Conservation (phyloP, 2,113 vertebrate species). For the Equus quagga region DNA sequence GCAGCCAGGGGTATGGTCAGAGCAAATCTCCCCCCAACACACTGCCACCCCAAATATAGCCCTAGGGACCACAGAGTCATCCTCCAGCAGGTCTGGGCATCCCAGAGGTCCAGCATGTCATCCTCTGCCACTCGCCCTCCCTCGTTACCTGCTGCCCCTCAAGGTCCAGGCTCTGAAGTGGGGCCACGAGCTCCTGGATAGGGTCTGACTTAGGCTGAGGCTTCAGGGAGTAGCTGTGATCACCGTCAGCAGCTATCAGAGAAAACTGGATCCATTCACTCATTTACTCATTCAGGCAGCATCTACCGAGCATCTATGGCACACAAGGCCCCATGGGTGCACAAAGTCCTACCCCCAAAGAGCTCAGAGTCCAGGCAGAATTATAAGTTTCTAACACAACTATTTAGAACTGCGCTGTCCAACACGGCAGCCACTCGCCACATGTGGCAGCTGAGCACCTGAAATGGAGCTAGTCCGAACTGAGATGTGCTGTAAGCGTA, state of each 20-base stretch:
- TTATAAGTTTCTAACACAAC: not conserved
- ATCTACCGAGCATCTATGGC: not conserved
- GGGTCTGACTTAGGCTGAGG: not conserved
- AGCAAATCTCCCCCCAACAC: not conserved
- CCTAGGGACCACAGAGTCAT: not conserved
- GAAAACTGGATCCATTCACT: not conserved
- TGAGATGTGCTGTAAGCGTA: not conserved
- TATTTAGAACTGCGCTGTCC: not conserved
- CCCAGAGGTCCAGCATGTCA: not conserved
- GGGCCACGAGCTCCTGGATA: not conserved
- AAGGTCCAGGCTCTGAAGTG: not conserved
- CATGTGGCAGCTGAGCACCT: not conserved
- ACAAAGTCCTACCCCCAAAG: not conserved
- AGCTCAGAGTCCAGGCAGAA: not conserved
- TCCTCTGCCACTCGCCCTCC: not conserved
- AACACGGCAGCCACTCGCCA: accelerated
- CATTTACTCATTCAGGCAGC: not conserved
- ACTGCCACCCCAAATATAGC: not conserved
- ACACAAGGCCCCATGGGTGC: accelerated
- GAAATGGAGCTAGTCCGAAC: not conserved
- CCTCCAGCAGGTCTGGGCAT: not conserved
- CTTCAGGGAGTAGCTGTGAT: not conserved
- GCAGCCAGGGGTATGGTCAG: slow-evolving; percentile 21
- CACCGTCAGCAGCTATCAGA: not conserved
- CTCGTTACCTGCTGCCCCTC: not conserved